Base-by-base conservation (phyloP, 2,113 vertebrate genomes). In the Halichoeres trimaculatus region DNA sequence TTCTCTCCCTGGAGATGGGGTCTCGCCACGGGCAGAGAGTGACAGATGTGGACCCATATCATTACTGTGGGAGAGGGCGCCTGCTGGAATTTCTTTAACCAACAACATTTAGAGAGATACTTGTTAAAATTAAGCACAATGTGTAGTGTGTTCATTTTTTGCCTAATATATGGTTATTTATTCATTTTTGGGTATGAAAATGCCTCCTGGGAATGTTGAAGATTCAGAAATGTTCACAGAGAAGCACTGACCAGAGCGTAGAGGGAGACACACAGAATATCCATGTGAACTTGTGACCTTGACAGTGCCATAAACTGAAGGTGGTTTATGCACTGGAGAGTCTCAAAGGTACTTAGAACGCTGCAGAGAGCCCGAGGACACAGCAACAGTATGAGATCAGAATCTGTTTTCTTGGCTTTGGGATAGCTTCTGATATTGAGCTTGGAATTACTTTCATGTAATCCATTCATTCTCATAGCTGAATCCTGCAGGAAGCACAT, bases 381-480 rank as follows among this genome's bases (percentile, higher is more conserved):
- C 66, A 48, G 82, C 83, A 75, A 68, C 70, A 78, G 70, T 90
- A 82, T 83, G 79, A 92, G 91, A 94, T 93, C 87, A 87, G 67
- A 85, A 91, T 92, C 86, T 84, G 78, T 85, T 85, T 87, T 81
- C 82, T 77, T 84, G 76, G 84, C 89, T 89, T 83, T 69, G 40
- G 90, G 83, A 90, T 86, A 81, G 85, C 77, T 81, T 82, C 84
- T 90, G 90, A 91, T 94, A 94, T 90, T 87, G 87, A 91, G 87
- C 84, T 81, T 74, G 79, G 81, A 91, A 91, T 92, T 90, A 86
- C 85, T 91, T 93, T 86, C 85, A 82, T 90, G 87, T 91, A 90
- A 88, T 91, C 89, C 79, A 90, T 91, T 91, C 78, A 85, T 87
- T 91, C 85, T 87, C 84, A 76, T 88, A 60, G 86, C 83, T 70